Base-by-base conservation (phyloP, 2,888 invertebrate species). In the Drosophila robusta region DNA sequence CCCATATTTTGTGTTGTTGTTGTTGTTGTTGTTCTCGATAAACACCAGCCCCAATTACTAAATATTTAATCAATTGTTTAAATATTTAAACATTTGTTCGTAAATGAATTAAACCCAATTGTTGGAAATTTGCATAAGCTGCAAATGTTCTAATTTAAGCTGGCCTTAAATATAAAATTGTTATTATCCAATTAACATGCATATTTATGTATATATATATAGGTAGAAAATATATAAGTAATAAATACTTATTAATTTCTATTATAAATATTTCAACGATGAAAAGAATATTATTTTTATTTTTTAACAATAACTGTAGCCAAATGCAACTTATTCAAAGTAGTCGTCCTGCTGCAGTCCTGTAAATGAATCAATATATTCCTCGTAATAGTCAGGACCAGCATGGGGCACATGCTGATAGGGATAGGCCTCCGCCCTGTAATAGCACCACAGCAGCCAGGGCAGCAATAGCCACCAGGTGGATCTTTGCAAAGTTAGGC, bases 321-420 rank as follows among this genome's bases (percentile, higher is more conserved):
- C 11, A 11, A 11, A 32, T 3, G 11, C 14, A 18, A 12, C 8
- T 26, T 16, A 44, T n/a, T 42, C 26, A 26, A 54, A 51, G n/a
- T 54, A 42, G 9, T 64, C 39, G 6, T 9, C 16, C 32, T 60
- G 47, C 39, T 83, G 83, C 4, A 34, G 16, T 5, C n/a, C 12
- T 22, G 73, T 77, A 9, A 77, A 74, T 14, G 74, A 36, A 9
- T 73, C 80, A 26, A 71, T 71, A 22, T 69, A 80, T 16, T 79
- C 75, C 49, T 56, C 54, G 3, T 52, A 54, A 44, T 70, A 67
- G 45, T 77, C 58, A 7, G 51, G 4, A 1, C 57, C 63, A 6
- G 57, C 41, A 14, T 57, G 63, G 14, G 44, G 46, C 18, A 62
- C 12, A 22, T 45, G 52, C 46, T 51, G 11, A n/a, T 65, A 52